Conservation (phyloP, 2,888 invertebrate species). For the Pyrgus malvae region DNA sequence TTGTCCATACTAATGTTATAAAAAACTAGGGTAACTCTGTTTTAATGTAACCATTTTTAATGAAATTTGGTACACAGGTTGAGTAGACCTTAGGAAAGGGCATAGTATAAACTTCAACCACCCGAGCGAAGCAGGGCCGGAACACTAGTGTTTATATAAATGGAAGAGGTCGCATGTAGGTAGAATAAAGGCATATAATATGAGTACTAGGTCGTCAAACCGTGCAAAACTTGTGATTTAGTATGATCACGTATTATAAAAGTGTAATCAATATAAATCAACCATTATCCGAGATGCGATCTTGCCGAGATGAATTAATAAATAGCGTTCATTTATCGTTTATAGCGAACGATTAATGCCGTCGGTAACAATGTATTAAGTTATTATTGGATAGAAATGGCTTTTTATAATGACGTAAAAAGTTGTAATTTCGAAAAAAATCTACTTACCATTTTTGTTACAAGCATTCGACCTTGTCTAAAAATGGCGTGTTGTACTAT, state of each 20-base stretch:
- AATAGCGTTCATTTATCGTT: not conserved
- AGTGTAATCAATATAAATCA: slow-evolving; percentile 73
- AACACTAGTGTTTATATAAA: too few relatives aligned
- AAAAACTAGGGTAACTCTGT: too few relatives aligned
- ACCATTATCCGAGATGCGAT: slow-evolving; percentile 63
- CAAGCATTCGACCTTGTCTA: too few relatives aligned
- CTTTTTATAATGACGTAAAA: not conserved
- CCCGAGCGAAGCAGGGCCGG: too few relatives aligned
- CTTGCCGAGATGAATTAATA: slow-evolving; percentile 61
- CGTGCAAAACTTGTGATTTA: slow-evolving; percentile 54
- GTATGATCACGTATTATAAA: slow-evolving; percentile 64
- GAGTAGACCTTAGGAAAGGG: too few relatives aligned
- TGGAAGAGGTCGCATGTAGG: too few relatives aligned
- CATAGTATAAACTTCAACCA: too few relatives aligned
- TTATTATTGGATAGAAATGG: not conserved
- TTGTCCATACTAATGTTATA: too few relatives aligned
- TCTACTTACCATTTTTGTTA: not conserved
- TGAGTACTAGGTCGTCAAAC: slow-evolving; percentile 48
- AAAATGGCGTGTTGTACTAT: too few relatives aligned
- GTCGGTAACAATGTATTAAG: not conserved
- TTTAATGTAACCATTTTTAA: too few relatives aligned
- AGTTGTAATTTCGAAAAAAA: not conserved
- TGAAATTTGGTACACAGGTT: too few relatives aligned
- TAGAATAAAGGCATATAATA: too few relatives aligned
- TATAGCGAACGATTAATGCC: slow-evolving; percentile 5